Conservation (phyloP, 2,797 vertebrate genomes). For the Sebastes iracundus region DNA sequence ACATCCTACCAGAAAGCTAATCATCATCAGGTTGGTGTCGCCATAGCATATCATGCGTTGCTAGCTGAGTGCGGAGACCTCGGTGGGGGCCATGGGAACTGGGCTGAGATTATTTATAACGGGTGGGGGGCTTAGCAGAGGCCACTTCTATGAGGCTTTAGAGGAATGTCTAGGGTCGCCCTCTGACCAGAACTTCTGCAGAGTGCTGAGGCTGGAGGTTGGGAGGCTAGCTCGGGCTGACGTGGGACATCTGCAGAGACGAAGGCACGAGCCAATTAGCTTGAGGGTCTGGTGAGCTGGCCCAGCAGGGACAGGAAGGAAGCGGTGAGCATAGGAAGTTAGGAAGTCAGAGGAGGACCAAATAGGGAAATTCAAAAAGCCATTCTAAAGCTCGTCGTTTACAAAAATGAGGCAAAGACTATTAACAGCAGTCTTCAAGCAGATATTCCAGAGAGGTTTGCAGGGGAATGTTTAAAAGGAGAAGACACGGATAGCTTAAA, state of each 20-base stretch:
- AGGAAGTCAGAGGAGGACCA: constrained; percentile 57
- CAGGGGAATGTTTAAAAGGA: neutral
- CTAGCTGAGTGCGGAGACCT: constrained; percentile 40
- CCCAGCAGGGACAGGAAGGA: constrained; percentile 66
- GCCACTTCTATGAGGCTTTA: constrained; percentile 71
- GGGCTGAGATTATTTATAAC: constrained; percentile 81
- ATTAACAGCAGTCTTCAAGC: neutral
- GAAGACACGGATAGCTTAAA: neutral
- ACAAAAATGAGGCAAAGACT: neutral
- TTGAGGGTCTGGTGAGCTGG: constrained; percentile 43
- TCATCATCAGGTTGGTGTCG: constrained; percentile 4
- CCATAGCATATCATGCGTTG: constrained; percentile 15
- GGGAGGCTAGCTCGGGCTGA: constrained; percentile 54
- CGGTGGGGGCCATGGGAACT: constrained; percentile 82
- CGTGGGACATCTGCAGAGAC: constrained; percentile 69
- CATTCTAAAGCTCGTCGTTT: constrained; percentile 10
- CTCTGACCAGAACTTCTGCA: constrained; percentile 65
- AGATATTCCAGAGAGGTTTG: constrained; percentile 27
- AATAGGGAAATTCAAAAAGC: constrained; percentile 50
- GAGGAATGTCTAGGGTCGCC: constrained; percentile 81
- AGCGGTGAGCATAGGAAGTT: constrained; percentile 55
- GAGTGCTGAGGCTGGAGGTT: constrained; percentile 47
- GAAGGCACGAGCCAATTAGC: constrained; percentile 54
- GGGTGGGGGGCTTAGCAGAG: constrained; percentile 58
- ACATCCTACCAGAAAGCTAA: constrained; percentile 1